Base-by-base conservation (phyloP, 2,113 vertebrate species). In the Brienomyrus brachyistius region DNA sequence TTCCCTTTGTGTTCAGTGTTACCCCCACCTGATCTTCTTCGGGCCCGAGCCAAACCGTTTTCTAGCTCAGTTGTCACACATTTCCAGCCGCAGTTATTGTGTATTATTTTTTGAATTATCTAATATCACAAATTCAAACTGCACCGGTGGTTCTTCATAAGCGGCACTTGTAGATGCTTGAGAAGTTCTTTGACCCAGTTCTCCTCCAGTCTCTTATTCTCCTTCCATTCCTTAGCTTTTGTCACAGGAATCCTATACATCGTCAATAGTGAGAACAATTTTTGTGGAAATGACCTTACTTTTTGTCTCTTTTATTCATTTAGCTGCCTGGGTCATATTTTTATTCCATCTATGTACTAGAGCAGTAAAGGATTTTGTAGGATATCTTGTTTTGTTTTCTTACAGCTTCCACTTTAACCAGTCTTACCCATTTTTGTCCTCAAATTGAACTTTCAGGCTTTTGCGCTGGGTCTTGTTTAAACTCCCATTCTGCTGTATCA, bases 11-110 rank as follows among this genome's bases (percentile, higher is more conserved):
- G 82, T 48, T 84, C 21, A 11, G 45, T 11, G 45, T 84, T 48
- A 48, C 17, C 45, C 56, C 82, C 82, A 84, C 82, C 82, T 84
- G 82, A 84, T 84, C 82, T 84, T n/a, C 82, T 48, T 84, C 43
- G 82, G 82, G 82, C 45, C 21, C 0, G 21, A 48, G 82, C 82
- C 82, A 84, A 84, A 5, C 45, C 40, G 11, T 84, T 43, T 84
- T n/a, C 82, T 84, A 21, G 43, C 82, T 48, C 43, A 40, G 31
- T 43, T 43, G 40, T 80, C 7, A 43, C 15, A 17, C 48, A 48
- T 84, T 21, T 48, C 7, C 19, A 48, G 9, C n/a, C 3, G 17
- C 8, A 48, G 82, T 23, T 84, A n/a, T 84, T 48, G 43, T n/a
- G 43, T 35, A n/a, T 84, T 48, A 48, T 45, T 84, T 84, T 84